Evolutionary conservation across 2,888 invertebrate genomes (phyloP).

Genomic region (Torymus tubicola): DNA sequence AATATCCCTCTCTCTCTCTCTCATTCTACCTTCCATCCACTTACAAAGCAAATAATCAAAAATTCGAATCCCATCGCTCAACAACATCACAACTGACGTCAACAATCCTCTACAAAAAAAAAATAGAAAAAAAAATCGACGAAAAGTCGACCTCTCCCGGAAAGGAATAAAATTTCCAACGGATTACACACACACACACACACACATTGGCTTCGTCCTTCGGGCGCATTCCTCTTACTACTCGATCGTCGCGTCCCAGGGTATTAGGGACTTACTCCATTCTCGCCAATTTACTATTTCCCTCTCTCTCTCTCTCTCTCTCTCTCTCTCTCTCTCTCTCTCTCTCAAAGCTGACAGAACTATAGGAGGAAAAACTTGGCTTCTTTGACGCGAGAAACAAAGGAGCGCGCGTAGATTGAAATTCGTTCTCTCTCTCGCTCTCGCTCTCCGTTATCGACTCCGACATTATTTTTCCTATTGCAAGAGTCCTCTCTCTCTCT

Average conservation of each 20-base stretch:
- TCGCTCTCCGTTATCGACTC: conserved; percentile 61
- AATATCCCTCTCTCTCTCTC: too few relatives aligned
- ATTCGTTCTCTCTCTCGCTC: conserved; percentile 61
- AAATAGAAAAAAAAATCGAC: too few relatives aligned
- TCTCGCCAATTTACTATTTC: conserved; percentile 45
- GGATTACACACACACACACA: conserved; percentile 9
- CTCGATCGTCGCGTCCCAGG: not conserved
- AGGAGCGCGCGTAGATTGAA: conserved; percentile 66
- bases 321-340: conserved; percentile 7
- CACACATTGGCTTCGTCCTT: too few relatives aligned
- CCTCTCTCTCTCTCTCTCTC: not conserved
- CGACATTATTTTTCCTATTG: conserved; percentile 68
- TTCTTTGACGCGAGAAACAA: conserved; percentile 67
- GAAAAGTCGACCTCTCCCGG: too few relatives aligned
- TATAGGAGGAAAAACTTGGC: conserved; percentile 23
- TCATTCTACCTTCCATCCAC: not conserved
- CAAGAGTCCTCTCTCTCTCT: conserved; percentile 60
- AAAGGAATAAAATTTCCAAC: conserved; percentile 25
- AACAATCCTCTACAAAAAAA: too few relatives aligned
- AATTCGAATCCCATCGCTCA: not conserved
- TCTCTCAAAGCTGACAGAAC: too few relatives aligned
- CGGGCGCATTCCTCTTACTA: not conserved
- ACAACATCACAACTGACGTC: too few relatives aligned
- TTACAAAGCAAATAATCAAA: not conserved
- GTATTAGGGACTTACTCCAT: conserved; percentile 14